Percentiles rank a stretch among this genome's conserved stretches.
Evolutionary conservation across 2,888 invertebrate genomes (phyloP).

Genomic region (Aricia artaxerxes): DNA sequence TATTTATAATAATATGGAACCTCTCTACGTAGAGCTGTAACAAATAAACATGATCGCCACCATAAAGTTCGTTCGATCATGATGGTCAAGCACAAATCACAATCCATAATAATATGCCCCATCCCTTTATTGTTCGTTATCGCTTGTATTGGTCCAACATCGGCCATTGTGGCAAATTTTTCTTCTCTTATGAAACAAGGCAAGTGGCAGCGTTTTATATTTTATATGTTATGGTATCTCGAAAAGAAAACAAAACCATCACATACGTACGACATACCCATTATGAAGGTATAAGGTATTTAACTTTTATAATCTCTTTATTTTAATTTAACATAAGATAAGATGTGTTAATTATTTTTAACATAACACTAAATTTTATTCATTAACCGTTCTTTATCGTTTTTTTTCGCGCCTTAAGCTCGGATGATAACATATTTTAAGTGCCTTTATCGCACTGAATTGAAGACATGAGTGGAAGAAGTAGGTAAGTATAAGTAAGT

Average conservation of each 20-base stretch:
- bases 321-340: conserved; percentile 17
- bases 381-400: conserved; percentile 26
- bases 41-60: too few species aligned
- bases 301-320: conserved; percentile 20
- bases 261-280: neutral
- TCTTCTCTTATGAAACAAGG: neutral
- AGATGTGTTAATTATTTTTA: conserved; percentile 29
- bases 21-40: neutral
- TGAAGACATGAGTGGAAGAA: too few species aligned
- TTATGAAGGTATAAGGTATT: conserved; percentile 9
- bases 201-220: neutral
- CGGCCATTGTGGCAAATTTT: neutral
- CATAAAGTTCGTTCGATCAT: too few species aligned
- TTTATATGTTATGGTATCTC: too few species aligned
- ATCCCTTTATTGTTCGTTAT: too few species aligned
- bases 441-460: conserved; percentile 22
- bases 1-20: neutral
- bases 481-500: too few species aligned
- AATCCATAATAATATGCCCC: too few species aligned
- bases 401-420: conserved; percentile 26
- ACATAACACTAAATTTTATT: conserved; percentile 30
- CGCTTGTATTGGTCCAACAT: too few species aligned
- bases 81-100: too few species aligned
- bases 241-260: neutral
- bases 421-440: conserved; percentile 29